These are phyloP conservation scores for Chironomus tentans DNA, from an alignment of 2,888 invertebrate species.

Conservation along the genomic window DNA sequence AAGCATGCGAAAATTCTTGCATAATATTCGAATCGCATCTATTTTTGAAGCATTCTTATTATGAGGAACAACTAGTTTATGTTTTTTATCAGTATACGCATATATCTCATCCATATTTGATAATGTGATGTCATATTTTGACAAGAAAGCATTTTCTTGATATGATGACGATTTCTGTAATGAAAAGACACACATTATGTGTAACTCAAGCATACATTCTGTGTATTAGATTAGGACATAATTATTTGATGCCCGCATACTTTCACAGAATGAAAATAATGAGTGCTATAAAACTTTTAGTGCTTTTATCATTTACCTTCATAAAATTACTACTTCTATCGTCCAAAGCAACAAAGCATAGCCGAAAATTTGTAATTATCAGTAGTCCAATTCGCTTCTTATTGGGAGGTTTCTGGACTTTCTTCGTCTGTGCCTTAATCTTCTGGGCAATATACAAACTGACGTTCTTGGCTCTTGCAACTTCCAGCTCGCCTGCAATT, in stretches of 20 bases:
- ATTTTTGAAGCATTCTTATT: slow-evolving; percentile 40
- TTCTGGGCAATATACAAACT: slow-evolving; percentile 69
- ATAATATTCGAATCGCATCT: slow-evolving; percentile 40
- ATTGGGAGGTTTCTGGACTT: slow-evolving; percentile 56
- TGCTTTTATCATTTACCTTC: not conserved
- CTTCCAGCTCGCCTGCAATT: slow-evolving; percentile 65
- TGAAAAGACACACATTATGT: not conserved
- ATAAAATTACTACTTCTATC: slow-evolving; percentile 31
- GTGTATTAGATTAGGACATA: no score
- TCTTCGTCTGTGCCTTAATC: slow-evolving; percentile 32
- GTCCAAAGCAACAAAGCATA: slow-evolving; percentile 73
- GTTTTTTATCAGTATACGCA: slow-evolving; percentile 36
- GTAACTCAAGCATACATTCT: not conserved
- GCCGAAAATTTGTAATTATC: slow-evolving; percentile 85
- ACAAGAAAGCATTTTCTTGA: slow-evolving; percentile 39
- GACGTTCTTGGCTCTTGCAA: slow-evolving; percentile 72
- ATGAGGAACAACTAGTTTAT: slow-evolving; percentile 38
- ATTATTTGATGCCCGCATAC: no score
- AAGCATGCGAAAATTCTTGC: slow-evolving; percentile 72
- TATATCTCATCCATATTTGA: slow-evolving; percentile 42
- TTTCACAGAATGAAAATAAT: no score
- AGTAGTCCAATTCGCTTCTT: slow-evolving; percentile 73
- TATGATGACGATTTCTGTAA: slow-evolving; percentile 31
- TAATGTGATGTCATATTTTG: slow-evolving; percentile 40
- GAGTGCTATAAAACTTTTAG: no score